Percentiles rank a stretch among this genome's conserved stretches.
Conservation (phyloP, 2,888 invertebrate genomes). For the Chalcis sispes region DNA sequence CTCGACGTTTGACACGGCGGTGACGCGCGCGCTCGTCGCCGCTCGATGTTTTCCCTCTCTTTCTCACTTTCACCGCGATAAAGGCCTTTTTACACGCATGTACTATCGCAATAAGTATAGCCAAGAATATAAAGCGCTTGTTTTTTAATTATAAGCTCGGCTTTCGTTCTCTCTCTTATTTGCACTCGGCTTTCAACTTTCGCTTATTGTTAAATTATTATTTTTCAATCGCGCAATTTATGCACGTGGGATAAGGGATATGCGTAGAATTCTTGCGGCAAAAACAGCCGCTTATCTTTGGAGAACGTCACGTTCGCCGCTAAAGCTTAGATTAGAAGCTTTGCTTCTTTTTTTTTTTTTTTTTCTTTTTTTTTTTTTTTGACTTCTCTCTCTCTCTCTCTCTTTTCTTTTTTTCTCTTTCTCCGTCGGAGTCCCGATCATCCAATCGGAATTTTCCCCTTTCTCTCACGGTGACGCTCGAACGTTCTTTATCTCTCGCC, state of each 20-base stretch:
- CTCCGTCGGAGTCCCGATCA: background rate
- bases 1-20: too few species aligned
- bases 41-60: too few species aligned
- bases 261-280: slow-evolving; percentile 30
- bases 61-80: too few species aligned
- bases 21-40: background rate
- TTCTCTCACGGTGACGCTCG: slow-evolving; percentile 6
- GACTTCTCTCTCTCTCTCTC: slow-evolving; percentile 13
- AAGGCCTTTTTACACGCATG: too few species aligned
- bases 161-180: background rate
- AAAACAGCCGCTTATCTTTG: slow-evolving; percentile 39
- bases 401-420: background rate
- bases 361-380: background rate
- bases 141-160: slow-evolving; percentile 3
- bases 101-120: background rate
- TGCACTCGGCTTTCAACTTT: too few species aligned
- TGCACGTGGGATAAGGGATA: slow-evolving; percentile 44
- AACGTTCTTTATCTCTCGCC: background rate
- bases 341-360: slow-evolving; percentile 21
- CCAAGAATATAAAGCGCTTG: background rate
- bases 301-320: slow-evolving; percentile 33
- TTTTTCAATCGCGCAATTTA: slow-evolving; percentile 34
- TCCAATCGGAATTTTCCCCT: slow-evolving; percentile 20
- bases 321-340: slow-evolving; percentile 38
- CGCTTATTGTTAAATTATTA: slow-evolving; percentile 32